These are phyloP conservation scores for Rhodophaea formosa DNA, from an alignment of 2,888 invertebrate genomes.

Conservation along the genomic window DNA sequence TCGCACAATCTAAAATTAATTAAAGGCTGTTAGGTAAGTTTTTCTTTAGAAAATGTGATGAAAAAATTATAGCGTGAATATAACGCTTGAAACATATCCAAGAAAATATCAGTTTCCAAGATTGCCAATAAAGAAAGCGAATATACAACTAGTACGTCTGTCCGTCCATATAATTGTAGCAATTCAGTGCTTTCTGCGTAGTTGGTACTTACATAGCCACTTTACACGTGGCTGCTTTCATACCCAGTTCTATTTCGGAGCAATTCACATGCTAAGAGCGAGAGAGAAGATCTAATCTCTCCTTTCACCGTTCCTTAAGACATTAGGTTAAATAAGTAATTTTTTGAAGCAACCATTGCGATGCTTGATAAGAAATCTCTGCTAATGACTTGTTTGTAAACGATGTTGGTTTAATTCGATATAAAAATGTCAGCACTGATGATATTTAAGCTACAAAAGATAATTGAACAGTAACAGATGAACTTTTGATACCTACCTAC, in stretches of 20 bases:
- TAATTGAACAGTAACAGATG: neutral
- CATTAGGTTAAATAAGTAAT: constrained; percentile 11
- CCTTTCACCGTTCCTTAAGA: constrained; percentile 10
- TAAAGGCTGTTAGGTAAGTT: too few species aligned
- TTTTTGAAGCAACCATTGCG: constrained; percentile 5
- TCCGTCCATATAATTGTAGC: constrained; percentile 30
- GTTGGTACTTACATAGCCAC: constrained; percentile 17
- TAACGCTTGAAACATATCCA: neutral
- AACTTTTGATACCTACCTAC: constrained; percentile 16
- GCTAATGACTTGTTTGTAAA: neutral
- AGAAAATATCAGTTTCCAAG: constrained; percentile 1
- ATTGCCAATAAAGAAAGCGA: constrained; percentile 7
- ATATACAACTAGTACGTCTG: neutral
- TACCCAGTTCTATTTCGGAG: constrained; percentile 42
- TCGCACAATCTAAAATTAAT: too few species aligned
- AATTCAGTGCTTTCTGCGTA: constrained; percentile 31
- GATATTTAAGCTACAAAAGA: neutral
- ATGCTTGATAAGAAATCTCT: neutral
- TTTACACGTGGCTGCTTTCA: constrained; percentile 43
- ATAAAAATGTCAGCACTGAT: constrained; percentile 6
- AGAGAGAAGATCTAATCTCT: constrained; percentile 8
- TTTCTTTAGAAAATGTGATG: too few species aligned
- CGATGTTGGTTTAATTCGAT: neutral
- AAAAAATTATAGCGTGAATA: neutral
- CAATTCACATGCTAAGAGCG: constrained; percentile 24